Base-by-base conservation (phyloP, 2,888 invertebrate genomes). In the Stratiomys singularior region DNA sequence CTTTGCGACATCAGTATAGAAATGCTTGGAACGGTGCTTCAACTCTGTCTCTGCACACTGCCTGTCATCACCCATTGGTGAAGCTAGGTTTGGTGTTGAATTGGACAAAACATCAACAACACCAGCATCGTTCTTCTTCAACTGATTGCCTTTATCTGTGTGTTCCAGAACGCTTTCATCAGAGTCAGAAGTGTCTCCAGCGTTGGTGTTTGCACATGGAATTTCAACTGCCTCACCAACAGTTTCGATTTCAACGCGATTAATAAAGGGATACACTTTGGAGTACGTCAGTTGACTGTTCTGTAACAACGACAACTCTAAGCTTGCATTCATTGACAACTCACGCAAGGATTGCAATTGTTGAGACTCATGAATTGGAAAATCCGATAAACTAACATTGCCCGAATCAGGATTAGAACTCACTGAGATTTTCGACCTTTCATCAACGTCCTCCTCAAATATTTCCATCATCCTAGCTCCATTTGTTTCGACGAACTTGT, bases 331-430 rank as follows among this genome's bases (percentile, higher is more conserved):
- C 13, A 5, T 82, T 81, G 13, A 82, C 81, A 11, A 60, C 76
- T 7, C 78, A 47, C 27, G 21, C 1, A n/a, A 13, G 18, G 28
- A 13, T 69, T 71, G 30, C 13, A 27, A 30, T 64, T 58, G 72
- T 3, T 80, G 81, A 15, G 28, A 63, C 21, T 18, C 69, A 2
- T 76, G 79, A 21, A 86, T 80, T 0, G 86, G 85, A 79, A 83
- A 86, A 72, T 86, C 86, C 0, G 85, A 83, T 47, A 86, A 81
- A 74, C 86, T 86, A 18, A 85, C 86, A 83, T 85, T 86, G 5
- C 86, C 87, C 79, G 86, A 86, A 79, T 86, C 86, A 1, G 86
- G 86, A 82, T 86, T 86, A 1, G 86, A 86, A 44, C 74, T 76
- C 7, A 76, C 23, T 13, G 74, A 76, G 23, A 44, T 52, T 72